Evolutionary conservation across 2,888 invertebrate species (phyloP).

Genomic region (Thalpophila matura): DNA sequence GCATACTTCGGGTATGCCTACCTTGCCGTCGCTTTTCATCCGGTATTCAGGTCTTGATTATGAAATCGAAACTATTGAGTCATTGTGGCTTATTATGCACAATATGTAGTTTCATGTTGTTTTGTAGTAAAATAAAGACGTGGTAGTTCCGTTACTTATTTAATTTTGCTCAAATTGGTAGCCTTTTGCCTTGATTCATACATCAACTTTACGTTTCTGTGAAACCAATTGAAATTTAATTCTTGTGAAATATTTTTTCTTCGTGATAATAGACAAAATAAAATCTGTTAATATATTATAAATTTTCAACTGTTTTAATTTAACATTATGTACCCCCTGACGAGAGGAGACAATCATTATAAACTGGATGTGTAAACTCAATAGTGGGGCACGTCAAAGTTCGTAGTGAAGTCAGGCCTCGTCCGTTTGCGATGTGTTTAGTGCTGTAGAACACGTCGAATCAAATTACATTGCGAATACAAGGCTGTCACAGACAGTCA

Average conservation of each 20-base stretch:
- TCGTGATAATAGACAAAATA: background rate
- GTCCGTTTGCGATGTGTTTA: slow-evolving; percentile 69
- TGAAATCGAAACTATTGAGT: slow-evolving; percentile 86
- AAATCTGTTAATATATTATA: background rate
- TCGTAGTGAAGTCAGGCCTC: slow-evolving; percentile 50
- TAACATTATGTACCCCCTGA: no score
- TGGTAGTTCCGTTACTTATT: slow-evolving; percentile 19
- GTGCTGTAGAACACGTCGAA: slow-evolving; percentile 77
- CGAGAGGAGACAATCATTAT: background rate
- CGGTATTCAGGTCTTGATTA: slow-evolving; percentile 86
- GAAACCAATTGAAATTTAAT: background rate
- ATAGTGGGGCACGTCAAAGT: slow-evolving; percentile 24
- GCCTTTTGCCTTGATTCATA: background rate
- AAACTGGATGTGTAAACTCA: background rate
- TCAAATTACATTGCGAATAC: slow-evolving; percentile 79
- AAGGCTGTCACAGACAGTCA: slow-evolving; percentile 87
- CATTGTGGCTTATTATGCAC: slow-evolving; percentile 73
- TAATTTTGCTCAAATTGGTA: background rate
- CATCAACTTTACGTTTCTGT: background rate
- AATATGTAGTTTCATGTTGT: slow-evolving; percentile 67
- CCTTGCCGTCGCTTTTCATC: slow-evolving; percentile 83
- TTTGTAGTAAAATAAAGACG: slow-evolving; percentile 38
- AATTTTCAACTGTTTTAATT: background rate
- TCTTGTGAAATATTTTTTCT: background rate
- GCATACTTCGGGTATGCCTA: slow-evolving; percentile 82